A percentile compares a stretch with the other conserved stretches of the same genome.
Evolutionary conservation across 2,113 vertebrate species (phyloP).

Genomic region (Anolis sagrei): DNA sequence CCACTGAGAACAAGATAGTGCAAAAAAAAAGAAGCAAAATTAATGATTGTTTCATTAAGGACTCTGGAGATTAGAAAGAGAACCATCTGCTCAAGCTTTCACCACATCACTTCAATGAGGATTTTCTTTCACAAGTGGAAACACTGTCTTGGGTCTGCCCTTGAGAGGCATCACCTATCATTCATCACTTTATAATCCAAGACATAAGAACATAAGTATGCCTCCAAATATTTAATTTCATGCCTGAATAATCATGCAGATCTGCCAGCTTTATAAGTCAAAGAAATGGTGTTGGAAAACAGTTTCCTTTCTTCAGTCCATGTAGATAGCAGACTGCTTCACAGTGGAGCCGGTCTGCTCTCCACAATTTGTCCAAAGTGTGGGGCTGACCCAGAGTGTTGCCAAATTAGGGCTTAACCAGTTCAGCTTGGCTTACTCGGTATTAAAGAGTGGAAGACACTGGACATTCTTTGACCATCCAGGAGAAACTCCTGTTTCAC

Average conservation of each 20-base stretch:
- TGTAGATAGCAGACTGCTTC: too few species aligned
- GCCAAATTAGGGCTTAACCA: too few species aligned
- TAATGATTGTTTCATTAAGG: background rate
- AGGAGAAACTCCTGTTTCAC: too few species aligned
- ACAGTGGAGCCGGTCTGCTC: too few species aligned
- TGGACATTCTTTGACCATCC: too few species aligned
- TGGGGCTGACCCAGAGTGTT: too few species aligned
- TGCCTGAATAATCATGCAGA: conserved; percentile 17
- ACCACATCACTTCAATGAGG: background rate
- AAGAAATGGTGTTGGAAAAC: background rate
- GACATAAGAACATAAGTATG: background rate
- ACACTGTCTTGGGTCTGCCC: background rate
- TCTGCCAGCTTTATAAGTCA: background rate
- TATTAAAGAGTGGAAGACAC: too few species aligned
- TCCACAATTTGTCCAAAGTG: too few species aligned
- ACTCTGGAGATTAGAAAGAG: background rate
- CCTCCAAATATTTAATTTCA: conserved; percentile 22
- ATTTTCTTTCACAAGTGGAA: background rate
- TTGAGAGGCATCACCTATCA: background rate
- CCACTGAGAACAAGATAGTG: background rate
- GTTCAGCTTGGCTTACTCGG: too few species aligned
- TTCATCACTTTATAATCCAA: conserved; percentile 25
- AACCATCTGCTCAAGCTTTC: background rate
- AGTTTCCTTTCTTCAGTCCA: background rate
- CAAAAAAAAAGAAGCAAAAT: background rate